phyloP scores from a whole-genome alignment of 2,797 vertebrate species.

The Chloroceryle inda region DNA sequence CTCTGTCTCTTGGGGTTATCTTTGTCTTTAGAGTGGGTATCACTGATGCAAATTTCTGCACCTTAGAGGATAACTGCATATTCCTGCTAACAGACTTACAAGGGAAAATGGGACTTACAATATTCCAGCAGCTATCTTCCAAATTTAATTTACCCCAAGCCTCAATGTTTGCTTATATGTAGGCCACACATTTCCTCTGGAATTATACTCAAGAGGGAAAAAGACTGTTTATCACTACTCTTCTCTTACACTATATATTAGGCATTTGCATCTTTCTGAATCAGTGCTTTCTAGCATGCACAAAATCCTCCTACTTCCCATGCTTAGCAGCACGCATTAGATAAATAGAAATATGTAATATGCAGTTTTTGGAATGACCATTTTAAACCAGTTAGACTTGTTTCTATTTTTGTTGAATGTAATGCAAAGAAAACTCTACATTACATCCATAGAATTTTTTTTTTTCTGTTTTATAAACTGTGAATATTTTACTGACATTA shows the following conservation, averaged over 20 bases:
- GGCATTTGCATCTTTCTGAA: constrained; percentile 20
- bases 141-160: constrained; percentile 61
- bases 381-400: constrained; percentile 6
- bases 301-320: constrained; percentile 10
- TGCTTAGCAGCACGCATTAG: not conserved
- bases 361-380: not conserved
- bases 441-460: not conserved
- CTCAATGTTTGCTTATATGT: constrained; percentile 68
- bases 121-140: constrained; percentile 53
- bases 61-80: constrained; percentile 53
- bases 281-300: not conserved
- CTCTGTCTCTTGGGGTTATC: constrained; percentile 35
- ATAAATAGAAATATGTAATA: not conserved
- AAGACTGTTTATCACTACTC: constrained; percentile 56
- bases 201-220: constrained; percentile 28
- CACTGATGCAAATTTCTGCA: constrained; percentile 64
- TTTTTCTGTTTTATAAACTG: not conserved
- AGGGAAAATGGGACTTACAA: constrained; percentile 23
- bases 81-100: constrained; percentile 21
- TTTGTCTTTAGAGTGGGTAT: constrained; percentile 37
- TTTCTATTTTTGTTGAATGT: not conserved
- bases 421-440: not conserved
- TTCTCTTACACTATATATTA: constrained; percentile 11
- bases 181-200: constrained; percentile 52
- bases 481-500: not conserved